phyloP scores from a whole-genome alignment of 2,888 invertebrate species.

The Nycteola revayana region DNA sequence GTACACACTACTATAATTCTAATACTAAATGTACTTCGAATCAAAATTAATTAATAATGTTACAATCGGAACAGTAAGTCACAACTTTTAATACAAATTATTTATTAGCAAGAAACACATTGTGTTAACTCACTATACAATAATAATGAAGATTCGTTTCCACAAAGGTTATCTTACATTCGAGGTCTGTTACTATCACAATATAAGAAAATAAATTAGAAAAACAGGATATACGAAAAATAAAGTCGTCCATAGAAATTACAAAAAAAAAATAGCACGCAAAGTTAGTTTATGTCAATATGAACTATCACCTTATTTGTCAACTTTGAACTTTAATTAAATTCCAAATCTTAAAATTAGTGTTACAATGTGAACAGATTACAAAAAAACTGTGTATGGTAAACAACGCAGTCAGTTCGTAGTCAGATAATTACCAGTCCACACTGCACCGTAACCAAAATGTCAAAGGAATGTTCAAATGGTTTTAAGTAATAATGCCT shows the following conservation, averaged over 20 bases:
- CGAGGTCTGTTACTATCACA: constrained; percentile 77
- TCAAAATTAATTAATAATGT: constrained; percentile 49
- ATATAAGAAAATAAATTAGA: constrained; percentile 75
- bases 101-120: constrained; percentile 58
- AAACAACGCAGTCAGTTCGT: constrained; percentile 14
- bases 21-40: constrained; percentile 72
- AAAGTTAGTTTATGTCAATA: constrained; percentile 70
- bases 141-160: constrained; percentile 67
- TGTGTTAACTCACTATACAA: constrained; percentile 48
- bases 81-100: constrained; percentile 54
- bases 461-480: constrained; percentile 80
- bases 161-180: constrained; percentile 66
- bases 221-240: constrained; percentile 68
- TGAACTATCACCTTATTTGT: constrained; percentile 75
- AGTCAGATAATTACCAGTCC: constrained; percentile 31
- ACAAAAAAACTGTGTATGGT: constrained; percentile 10
- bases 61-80: constrained; percentile 63
- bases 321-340: constrained; percentile 77
- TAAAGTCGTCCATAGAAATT: constrained; percentile 66
- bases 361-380: constrained; percentile 58
- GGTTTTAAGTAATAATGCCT: constrained; percentile 81
- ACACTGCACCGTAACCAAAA: constrained; percentile 70
- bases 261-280: constrained; percentile 70
- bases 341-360: constrained; percentile 74
- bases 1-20: constrained; percentile 72